A percentile compares a stretch with the other conserved stretches of the same genome.
Conservation (phyloP, 2,888 invertebrate genomes). For the Aphidius colemani region DNA sequence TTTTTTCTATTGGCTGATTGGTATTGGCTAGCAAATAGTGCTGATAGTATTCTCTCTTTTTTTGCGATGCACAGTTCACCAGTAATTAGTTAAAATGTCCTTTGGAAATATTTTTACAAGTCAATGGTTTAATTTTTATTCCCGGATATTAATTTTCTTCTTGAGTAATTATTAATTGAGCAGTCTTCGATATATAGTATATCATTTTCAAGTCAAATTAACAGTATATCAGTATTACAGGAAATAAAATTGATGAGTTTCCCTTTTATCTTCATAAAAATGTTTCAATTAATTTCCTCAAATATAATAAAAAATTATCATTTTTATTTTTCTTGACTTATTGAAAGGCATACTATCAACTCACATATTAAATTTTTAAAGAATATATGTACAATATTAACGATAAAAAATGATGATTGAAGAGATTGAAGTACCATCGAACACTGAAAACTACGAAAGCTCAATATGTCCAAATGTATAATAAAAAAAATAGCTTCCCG, state of each 20-base stretch:
- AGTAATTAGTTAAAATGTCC: not conserved
- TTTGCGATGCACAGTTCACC: too few species aligned
- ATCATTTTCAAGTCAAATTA: constrained; percentile 27
- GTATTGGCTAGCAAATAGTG: too few species aligned
- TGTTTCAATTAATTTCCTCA: not conserved
- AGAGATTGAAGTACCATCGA: too few species aligned
- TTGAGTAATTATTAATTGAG: constrained; percentile 36
- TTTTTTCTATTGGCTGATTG: too few species aligned
- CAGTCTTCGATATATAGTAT: constrained; percentile 14
- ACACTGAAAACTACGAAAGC: too few species aligned
- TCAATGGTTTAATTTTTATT: constrained; percentile 32
- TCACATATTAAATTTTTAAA: too few species aligned
- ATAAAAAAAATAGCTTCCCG: too few species aligned
- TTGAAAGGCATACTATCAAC: too few species aligned
- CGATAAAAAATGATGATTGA: too few species aligned
- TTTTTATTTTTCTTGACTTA: not conserved
- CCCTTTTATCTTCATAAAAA: not conserved
- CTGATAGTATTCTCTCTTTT: too few species aligned
- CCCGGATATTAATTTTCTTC: constrained; percentile 39
- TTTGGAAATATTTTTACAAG: constrained; percentile 8
- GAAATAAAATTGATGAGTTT: constrained; percentile 2
- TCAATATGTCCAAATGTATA: too few species aligned
- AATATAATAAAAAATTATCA: constrained; percentile 5
- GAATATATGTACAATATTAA: too few species aligned
- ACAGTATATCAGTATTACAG: constrained; percentile 11